Evolutionary conservation across 2,113 vertebrate species (phyloP), one percentile per base, ranked within the genome.

Genomic region (Leiothrix lutea): DNA sequence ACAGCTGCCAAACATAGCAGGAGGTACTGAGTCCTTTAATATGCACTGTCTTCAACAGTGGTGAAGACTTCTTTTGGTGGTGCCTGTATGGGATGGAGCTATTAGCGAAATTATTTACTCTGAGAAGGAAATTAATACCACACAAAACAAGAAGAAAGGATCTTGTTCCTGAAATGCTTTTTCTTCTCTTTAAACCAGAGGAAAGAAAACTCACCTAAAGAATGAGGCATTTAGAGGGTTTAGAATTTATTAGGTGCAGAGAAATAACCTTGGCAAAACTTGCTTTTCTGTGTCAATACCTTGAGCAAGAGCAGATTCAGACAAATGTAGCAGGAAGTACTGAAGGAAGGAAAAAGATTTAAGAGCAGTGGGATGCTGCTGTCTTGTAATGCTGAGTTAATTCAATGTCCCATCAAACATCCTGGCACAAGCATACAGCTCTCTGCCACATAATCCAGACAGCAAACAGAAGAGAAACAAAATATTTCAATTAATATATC

Each of bases 211-310:
- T 77, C 38, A 64, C 48, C 45, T 64, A 35, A 79, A 86, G 62
- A 89, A 21, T 25, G 48, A 58, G 44, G 40, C 35, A 67, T 71
- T 81, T 79, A 77, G 50, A 79, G 23, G 9, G 9, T 60, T 92
- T 53, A 56, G 58, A 86, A 93, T 95, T 90, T 87, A 96, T 90
- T 70, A 96, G 47, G 36, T 14, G 2, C 26, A 74, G 85, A n/a
- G 71, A 97, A 95, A 91, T 81, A 93, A 94, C 79, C 80, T 91
- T 91, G 79, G 75, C 65, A 94, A 90, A 93, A 86, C 79, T 75
- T 69, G 18, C 31, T 82, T 90, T 91, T 91, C 42, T 84, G 21
- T 95, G 75, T 94, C 82, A 94, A 85, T 86, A 95, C 36, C 85
- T 89, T 66, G 33, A 88, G 65, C 40, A 78, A 90, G 45, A 92